Base-by-base conservation (phyloP, 2,888 invertebrate genomes). In the Sesia bembeciformis region DNA sequence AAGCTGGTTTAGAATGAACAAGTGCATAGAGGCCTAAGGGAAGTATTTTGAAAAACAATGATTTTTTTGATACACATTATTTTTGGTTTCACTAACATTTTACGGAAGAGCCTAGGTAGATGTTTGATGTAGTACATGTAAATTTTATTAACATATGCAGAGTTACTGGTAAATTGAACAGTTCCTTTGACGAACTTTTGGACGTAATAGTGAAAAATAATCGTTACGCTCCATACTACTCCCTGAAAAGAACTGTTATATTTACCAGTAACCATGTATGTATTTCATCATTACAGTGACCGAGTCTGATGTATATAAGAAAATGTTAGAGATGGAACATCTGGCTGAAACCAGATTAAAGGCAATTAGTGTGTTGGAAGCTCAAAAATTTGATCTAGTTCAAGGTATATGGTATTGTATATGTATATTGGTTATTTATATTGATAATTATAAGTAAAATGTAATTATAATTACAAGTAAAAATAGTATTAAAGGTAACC, bases 311-410 rank as follows among this genome's bases (percentile, higher is more conserved):
- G 71, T 88, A 52, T 88, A 87, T 65, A 88, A 84, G 63, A 90
- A 86, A 67, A 70, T 90, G 65, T 68, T 85, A 46, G 89, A 89
- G 70, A 80, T 82, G 72, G 90, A 90, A 67, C 82, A 72, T 58
- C 67, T 90, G 57, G 86, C 90, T 54, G 91, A 92, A 70, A 76
- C 87, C 56, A 89, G 92, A 72, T 76, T 92, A 46, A 90, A 91
- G 66, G 90, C 91, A 52, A 92, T 93, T 59, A 90, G 91, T 64
- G 83, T 90, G 57, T 76, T 93, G 58, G 93, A 93, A 76, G 90
- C 93, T 62, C 93, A 94, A 70, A 94, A 94, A 72, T 90, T 92
- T 66, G 93, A 93, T 73, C 88, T 93, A 63, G 91, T 91, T 57
- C 92, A 92, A 91, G 92, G 92, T 91, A 89, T 23, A 23, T n/a